Conservation (phyloP, 2,888 invertebrate species). For the Diaphora mendica region DNA sequence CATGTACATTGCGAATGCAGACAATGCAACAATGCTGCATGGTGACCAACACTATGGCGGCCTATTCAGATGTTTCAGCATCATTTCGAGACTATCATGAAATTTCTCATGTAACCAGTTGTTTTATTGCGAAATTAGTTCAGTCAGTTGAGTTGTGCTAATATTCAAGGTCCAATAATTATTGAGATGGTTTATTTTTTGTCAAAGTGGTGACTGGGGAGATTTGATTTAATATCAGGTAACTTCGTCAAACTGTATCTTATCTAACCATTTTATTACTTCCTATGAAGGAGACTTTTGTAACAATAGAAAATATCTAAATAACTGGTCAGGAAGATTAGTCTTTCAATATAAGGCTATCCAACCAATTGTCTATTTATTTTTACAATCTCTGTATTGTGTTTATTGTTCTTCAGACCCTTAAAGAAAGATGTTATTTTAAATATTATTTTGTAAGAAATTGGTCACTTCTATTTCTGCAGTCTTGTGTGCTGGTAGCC, state of each 20-base stretch:
- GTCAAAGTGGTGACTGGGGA: too few relatives aligned
- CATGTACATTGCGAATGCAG: too few relatives aligned
- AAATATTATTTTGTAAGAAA: slow-evolving; percentile 9
- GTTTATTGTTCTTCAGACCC: slow-evolving; percentile 38
- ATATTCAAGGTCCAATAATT: too few relatives aligned
- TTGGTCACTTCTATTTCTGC: slow-evolving; percentile 22
- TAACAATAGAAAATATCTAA: slow-evolving; percentile 19
- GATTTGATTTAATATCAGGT: slow-evolving; percentile 26
- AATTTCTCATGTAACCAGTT: too few relatives aligned
- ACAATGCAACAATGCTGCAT: too few relatives aligned
- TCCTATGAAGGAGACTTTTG: slow-evolving; percentile 21
- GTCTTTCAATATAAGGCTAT: slow-evolving; percentile 13
- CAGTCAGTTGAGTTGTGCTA: too few relatives aligned
- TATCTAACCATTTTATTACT: slow-evolving; percentile 23
- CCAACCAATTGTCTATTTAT: slow-evolving; percentile 42
- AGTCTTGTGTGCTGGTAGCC: slow-evolving; percentile 8
- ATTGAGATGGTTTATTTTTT: too few relatives aligned
- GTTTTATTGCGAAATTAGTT: too few relatives aligned
- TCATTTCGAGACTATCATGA: too few relatives aligned
- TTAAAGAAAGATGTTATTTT: slow-evolving; percentile 35
- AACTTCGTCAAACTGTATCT: slow-evolving; percentile 44
- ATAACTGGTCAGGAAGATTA: slow-evolving; percentile 13
- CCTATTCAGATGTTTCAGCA: too few relatives aligned
- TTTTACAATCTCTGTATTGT: slow-evolving; percentile 33
- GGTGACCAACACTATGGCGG: too few relatives aligned